A percentile compares a stretch with the other conserved stretches of the same genome.
These are phyloP conservation scores for Matsumurasca onukii DNA, from an alignment of 1,140 invertebrate species.

Conservation along the genomic window DNA sequence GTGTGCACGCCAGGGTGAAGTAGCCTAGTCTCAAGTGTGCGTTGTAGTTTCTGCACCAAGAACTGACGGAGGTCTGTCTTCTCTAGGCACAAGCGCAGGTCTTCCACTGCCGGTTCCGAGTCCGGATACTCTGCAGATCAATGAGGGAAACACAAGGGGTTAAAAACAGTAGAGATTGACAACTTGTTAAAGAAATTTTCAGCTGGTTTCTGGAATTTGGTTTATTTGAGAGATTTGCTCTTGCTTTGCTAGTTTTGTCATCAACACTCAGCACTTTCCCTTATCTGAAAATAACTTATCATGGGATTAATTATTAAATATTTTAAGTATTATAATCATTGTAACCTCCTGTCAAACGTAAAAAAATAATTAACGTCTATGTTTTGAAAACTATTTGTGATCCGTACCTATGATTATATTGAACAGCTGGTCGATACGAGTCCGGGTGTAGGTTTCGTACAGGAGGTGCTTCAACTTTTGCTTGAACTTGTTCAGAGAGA, in stretches of 20 bases:
- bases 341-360: too few relatives aligned
- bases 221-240: not conserved
- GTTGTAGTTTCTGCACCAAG: conserved; percentile 75
- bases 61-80: conserved; percentile 79
- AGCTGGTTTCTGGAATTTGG: not conserved
- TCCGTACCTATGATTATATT: conserved; percentile 85
- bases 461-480: conserved; percentile 76
- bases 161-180: not conserved
- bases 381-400: not conserved
- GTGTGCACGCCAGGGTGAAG: conserved; percentile 95
- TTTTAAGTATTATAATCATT: too few relatives aligned
- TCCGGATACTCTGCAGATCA: conserved; percentile 85
- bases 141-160: not conserved
- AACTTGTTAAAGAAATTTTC: not conserved
- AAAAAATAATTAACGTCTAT: not conserved
- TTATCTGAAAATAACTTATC: not conserved
- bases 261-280: not conserved
- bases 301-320: not conserved
- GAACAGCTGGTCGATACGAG: conserved; percentile 90
- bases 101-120: conserved; percentile 89
- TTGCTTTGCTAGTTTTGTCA: not conserved
- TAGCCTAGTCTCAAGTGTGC: conserved; percentile 77
- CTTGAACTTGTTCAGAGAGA: conserved; percentile 58
- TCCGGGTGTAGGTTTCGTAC: conserved; percentile 83
- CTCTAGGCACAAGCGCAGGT: conserved; percentile 82